Evolutionary conservation across 2,113 vertebrate species (phyloP), one percentile per base, ranked within the genome.

Genomic region (Lathamus discolor): DNA sequence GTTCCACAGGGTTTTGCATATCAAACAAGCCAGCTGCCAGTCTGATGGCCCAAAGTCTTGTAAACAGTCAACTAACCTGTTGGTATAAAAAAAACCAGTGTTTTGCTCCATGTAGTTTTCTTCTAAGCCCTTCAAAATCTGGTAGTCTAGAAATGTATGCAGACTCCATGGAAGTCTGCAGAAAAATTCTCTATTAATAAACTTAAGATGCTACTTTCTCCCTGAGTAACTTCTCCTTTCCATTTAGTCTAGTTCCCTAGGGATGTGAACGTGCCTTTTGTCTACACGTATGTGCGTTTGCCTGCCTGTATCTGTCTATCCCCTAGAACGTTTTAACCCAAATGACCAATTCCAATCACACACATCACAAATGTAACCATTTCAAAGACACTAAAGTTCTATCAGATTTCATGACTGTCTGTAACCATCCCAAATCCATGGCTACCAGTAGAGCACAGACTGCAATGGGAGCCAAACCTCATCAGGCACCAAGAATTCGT

Each of bases 1-100:
- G 97, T 99, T 99, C 99, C 99, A 99, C 86, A 99, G 80, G 9
- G 99, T 99, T 98, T 99, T 99, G 98, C 99, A 99, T 66, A 98
- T 97, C 96, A 99, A 97, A 70, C 98, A 98, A 20, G 98, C 99
- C 95, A 99, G 96, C 97, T 99, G 99, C 99, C 99, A 99, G 90
- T 99, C 99, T 52, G 96, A 96, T 1, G 98, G 98, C 43, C 99
- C 99, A 9, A 99, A 98, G 96, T 99, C 99, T 97, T 94, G 97
- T 83, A 99, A 97, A 91, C 99, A 99, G 81, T 99, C 99, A 84
- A 98, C 94, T 59, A 99, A 97, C 97, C 99, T 99, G 97, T 28
- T 37, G 51, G 77, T 10, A 67, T 51, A 88, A 49, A 87, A 28
- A 93, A 91, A 6, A 31, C 31, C 54, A 63, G 43, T 6, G 29